Conservation (phyloP, 2,888 invertebrate genomes). For the Dryobotodes eremita region DNA sequence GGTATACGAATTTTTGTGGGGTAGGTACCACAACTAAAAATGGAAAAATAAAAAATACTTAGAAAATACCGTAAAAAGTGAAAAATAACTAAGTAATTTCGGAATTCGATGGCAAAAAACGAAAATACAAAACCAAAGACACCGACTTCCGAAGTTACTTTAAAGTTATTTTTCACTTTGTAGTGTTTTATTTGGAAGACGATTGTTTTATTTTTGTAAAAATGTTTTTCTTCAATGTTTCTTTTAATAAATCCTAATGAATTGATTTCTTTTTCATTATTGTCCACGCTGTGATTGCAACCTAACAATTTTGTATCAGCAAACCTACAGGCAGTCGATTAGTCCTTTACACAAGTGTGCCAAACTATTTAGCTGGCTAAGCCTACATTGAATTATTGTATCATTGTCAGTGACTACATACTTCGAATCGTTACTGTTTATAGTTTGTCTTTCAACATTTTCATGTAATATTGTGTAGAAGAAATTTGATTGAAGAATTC, state of each 20-base stretch:
- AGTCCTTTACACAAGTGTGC: neutral
- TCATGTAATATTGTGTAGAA: neutral
- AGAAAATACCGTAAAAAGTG: no score
- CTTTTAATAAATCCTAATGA: neutral
- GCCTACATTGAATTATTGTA: constrained; percentile 1
- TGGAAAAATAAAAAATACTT: no score
- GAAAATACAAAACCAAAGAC: no score
- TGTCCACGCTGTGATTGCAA: neutral
- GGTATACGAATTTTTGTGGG: no score
- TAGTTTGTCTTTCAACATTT: neutral
- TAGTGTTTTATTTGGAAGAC: no score
- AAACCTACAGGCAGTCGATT: neutral
- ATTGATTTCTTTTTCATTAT: no score
- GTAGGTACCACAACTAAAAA: no score
- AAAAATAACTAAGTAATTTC: no score
- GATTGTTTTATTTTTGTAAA: no score
- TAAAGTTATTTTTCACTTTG: no score
- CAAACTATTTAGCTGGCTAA: neutral
- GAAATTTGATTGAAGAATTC: neutral
- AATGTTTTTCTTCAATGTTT: neutral
- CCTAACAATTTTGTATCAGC: constrained; percentile 11
- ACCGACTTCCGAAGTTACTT: no score
- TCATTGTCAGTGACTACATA: neutral
- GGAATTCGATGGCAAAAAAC: no score
- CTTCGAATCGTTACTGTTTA: neutral